Evolutionary conservation across 2,797 vertebrate species (phyloP).

Genomic region (Crypturellus tataupa): DNA sequence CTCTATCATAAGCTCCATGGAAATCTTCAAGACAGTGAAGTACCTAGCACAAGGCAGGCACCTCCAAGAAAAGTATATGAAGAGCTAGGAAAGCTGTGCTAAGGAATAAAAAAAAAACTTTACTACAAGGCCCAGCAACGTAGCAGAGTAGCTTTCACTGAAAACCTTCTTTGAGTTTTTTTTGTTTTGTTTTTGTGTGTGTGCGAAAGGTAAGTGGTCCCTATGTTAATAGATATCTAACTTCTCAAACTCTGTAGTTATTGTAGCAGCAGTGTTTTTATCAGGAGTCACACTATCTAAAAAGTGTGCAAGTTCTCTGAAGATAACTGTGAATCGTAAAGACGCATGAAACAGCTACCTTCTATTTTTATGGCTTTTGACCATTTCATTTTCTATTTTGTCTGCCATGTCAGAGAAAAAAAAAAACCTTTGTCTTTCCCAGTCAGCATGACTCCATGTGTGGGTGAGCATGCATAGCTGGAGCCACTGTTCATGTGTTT

Average conservation of each 20-base stretch:
- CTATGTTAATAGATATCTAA: background rate
- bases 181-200: background rate
- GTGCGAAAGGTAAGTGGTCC: background rate
- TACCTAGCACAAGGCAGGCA: no score
- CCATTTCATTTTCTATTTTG: background rate
- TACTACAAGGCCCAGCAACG: background rate
- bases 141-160: background rate
- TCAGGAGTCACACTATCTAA: background rate
- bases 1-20: background rate
- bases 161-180: background rate
- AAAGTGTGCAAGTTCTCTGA: background rate
- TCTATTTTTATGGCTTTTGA: background rate
- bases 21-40: no score
- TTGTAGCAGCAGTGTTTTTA: background rate
- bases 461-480: constrained; percentile 17
- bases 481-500: background rate
- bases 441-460: constrained; percentile 15
- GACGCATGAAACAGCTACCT: background rate
- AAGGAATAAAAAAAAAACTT: background rate
- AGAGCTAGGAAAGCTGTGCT: background rate
- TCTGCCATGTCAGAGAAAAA: constrained; percentile 32
- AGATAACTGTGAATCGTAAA: background rate
- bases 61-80: background rate
- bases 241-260: background rate
- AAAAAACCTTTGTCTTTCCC: constrained; percentile 30